Conservation (phyloP, 2,113 vertebrate genomes). For the Syrrhaptes paradoxus region DNA sequence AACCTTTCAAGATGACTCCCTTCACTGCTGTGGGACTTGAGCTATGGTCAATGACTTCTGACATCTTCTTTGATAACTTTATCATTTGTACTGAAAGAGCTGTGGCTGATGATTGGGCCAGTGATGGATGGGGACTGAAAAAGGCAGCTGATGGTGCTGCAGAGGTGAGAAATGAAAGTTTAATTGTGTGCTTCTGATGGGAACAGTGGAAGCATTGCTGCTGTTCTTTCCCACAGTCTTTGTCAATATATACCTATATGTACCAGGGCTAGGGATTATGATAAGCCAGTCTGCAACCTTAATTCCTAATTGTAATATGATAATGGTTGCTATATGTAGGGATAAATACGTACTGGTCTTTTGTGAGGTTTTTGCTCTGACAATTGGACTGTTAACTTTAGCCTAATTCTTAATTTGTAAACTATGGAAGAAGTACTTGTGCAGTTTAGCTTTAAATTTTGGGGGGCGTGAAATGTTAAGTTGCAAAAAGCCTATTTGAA, state of each 20-base stretch:
- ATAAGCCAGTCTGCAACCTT: neutral
- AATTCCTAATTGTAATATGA: neutral
- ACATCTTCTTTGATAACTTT: slow-evolving; percentile 99
- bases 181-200: neutral
- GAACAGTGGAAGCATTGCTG: neutral
- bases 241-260: neutral
- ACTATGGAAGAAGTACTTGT: neutral
- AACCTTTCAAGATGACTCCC: slow-evolving; percentile 93
- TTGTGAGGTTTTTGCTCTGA: neutral
- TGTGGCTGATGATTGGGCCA: slow-evolving; percentile 90
- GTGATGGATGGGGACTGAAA: slow-evolving; percentile 94
- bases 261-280: neutral
- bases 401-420: neutral
- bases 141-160: slow-evolving; percentile 94
- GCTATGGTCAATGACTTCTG: slow-evolving; percentile 98
- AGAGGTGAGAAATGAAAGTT: slow-evolving; percentile 78
- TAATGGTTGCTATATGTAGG: neutral
- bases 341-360: neutral
- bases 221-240: neutral
- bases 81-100: slow-evolving; percentile 88
- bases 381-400: neutral
- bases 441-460: neutral
- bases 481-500: neutral
- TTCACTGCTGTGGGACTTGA: slow-evolving; percentile 93
- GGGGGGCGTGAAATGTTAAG: neutral